phyloP scores from a whole-genome alignment of 2,888 invertebrate genomes.

The Apamea epomidion region DNA sequence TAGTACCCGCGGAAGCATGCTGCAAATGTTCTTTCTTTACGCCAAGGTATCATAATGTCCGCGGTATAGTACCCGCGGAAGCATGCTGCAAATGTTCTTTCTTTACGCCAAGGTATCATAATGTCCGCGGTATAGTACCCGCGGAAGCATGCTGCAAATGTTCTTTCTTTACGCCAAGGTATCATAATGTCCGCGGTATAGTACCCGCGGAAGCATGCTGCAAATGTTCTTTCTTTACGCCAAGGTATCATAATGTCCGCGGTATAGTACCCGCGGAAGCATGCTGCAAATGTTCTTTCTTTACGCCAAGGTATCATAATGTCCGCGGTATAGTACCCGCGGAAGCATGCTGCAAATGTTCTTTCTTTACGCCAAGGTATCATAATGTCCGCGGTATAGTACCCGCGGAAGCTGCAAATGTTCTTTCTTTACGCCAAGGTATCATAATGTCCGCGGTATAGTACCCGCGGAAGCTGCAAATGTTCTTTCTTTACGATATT shows the following conservation, averaged over 20 bases:
- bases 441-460: conserved; percentile 51
- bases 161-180: conserved; percentile 50
- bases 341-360: conserved; percentile 19
- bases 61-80: conserved; percentile 35
- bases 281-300: conserved; percentile 5
- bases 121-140: conserved; percentile 41
- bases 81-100: conserved; percentile 7
- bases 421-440: conserved; percentile 50
- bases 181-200: conserved; percentile 51
- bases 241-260: conserved; percentile 56
- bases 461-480: conserved; percentile 21
- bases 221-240: conserved; percentile 22
- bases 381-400: conserved; percentile 48
- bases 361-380: conserved; percentile 55
- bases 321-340: conserved; percentile 34
- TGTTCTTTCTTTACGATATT: conserved; percentile 7
- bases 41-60: conserved; percentile 56
- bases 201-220: conserved; percentile 15
- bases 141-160: conserved; percentile 21
- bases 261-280: conserved; percentile 34
- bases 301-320: conserved; percentile 57
- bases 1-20: conserved; percentile 22
- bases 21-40: conserved; percentile 13
- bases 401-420: conserved; percentile 24
- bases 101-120: conserved; percentile 57